Evolutionary conservation across 2,888 invertebrate species (phyloP), one percentile per base, ranked within the genome.

Genomic region (Amphipoea oculea): DNA sequence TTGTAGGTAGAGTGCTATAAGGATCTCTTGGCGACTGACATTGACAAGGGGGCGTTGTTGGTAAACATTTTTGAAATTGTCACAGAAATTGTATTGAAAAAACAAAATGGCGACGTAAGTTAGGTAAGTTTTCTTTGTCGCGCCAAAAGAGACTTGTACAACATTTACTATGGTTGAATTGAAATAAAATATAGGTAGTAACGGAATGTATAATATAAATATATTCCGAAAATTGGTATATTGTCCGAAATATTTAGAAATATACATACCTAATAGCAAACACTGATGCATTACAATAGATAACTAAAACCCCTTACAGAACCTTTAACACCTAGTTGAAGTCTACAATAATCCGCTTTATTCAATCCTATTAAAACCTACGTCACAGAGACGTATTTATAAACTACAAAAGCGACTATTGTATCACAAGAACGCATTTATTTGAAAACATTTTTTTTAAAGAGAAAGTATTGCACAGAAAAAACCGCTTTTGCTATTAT

Each of bases 321-420:
- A 85, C 57, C 67, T 67, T 71, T 75, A 73, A 86, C 73, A 81
- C 76, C 51, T 75, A 81, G 75, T 79, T 60, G 81, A 69, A 77
- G 75, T 70, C 63, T 62, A 36, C 66, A 75, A 76, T 72, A 82
- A 89, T 84, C 87, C 81, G 73, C 83, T 83, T 87, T 83, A 83
- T 70, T 68, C 40, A 81, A 86, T 83, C 82, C 84, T 73, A 86
- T 88, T 88, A 78, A 79, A 66, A 66, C 0, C 51, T 68, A 68
- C 79, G 76, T 75, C 76, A 83, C 54, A 83, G 14, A 68, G 51
- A 51, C 42, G 45, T 68, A 62, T n/a, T 7, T 36, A 36, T 23
- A n/a, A 71, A 76, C 71, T 71, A 78, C 68, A 68, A 78, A 79
- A 77, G 48, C 73, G 1, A 40, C 66, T 66, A n/a, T 57, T 45